A percentile compares a stretch with the other conserved stretches of the same genome.
Evolutionary conservation across 2,113 vertebrate species (phyloP).

Genomic region (Tursiops truncatus): DNA sequence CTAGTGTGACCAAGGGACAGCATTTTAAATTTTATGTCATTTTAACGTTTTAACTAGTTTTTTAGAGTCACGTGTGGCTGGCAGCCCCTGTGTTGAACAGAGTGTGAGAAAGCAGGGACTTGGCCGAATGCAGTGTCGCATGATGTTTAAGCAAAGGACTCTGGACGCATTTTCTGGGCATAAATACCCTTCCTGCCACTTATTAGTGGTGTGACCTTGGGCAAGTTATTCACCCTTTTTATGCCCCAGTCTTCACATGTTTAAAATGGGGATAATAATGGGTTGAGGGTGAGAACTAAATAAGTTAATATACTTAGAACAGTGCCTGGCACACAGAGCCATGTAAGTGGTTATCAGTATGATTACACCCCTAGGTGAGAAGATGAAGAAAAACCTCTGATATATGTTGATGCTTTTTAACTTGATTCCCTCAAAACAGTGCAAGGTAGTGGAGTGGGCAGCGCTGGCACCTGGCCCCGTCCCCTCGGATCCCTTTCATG

Average conservation of each 20-base stretch:
- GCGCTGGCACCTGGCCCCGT: no score
- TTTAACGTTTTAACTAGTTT: neutral
- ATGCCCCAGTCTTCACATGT: neutral
- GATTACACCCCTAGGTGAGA: no score
- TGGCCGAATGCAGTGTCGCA: neutral
- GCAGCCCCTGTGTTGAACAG: neutral
- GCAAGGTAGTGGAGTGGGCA: no score
- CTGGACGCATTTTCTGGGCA: neutral
- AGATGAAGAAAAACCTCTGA: neutral
- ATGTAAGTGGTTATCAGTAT: fast-evolving
- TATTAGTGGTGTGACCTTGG: neutral
- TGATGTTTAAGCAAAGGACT: neutral
- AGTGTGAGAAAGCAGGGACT: fast-evolving
- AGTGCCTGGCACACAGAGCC: neutral
- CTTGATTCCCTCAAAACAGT: neutral
- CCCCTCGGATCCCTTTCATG: fast-evolving
- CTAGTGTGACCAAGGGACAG: fast-evolving
- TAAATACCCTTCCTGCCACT: neutral
- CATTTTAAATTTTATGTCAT: neutral
- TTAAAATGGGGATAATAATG: neutral
- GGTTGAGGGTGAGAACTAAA: no score
- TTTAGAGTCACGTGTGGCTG: neutral
- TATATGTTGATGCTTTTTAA: neutral
- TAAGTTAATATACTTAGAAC: neutral
- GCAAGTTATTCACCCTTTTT: neutral